Evolutionary conservation across 2,797 vertebrate genomes (phyloP), one percentile per base, ranked within the genome.

Genomic region (Podarcis lilfordi): DNA sequence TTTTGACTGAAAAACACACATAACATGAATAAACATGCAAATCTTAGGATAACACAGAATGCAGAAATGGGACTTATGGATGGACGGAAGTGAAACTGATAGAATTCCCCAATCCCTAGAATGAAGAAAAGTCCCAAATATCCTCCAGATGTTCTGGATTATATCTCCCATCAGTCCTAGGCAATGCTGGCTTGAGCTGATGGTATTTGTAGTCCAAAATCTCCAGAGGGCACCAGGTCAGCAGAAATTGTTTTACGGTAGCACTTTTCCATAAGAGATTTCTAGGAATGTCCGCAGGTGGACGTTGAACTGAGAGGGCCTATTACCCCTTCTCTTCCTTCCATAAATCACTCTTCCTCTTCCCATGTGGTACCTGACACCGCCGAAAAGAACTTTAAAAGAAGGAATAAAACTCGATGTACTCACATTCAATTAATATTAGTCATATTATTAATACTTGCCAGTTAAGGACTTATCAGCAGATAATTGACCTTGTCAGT

Each of bases 401-500:
- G 27, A 91, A 79, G 68, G 92, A 93, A 92, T 94, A 92, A 94
- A 96, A 94, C 81, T 88, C 89, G 85, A 75, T 80, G 94, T 95
- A 94, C 64, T 96, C 93, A 94, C 75, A 93, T 94, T 95, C 89
- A 96, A 92, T 95, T 96, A 94, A 89, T 94, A 95, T 81, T 94
- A 93, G 90, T 94, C 89, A 91, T 90, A 93, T 95, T 95, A 95
- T 95, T 95, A 96, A 94, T 95, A 77, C 80, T 93, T 93, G 75
- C 89, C 2, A 0, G 91, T 89, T 69, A 0, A 25, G 83, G 88
- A 91, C 89, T 95, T 96, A 91, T 89, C 92, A 84, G 91, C 82
- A 94, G 69, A 96, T 95, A 96, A 96, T 93, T 96, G 95, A 95
- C 93, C 93, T 96, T 95, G 94, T 93, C 95, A 92, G 71, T 78